Evolutionary conservation across 2,113 vertebrate species (phyloP), one percentile per base, ranked within the genome.

Genomic region (Podarcis cretensis): DNA sequence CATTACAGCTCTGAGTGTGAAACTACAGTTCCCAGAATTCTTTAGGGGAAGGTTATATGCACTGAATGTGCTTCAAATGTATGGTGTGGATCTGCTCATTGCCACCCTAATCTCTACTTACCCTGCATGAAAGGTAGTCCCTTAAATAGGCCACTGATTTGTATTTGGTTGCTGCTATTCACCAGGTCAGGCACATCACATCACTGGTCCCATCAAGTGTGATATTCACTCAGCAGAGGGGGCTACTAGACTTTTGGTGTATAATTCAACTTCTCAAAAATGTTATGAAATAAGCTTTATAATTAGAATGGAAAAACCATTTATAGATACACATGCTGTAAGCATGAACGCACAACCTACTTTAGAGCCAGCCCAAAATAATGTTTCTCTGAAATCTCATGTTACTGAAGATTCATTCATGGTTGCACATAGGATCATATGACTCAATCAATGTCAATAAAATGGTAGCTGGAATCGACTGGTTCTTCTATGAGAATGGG

Each of bases 401-500:
- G n/a, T 89, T 85, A 63, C 81, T 0, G 25, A 84, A 74, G 90
- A 93, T 32, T 89, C 90, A 76, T 69, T 91, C 84, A 86, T 0
- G 54, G 18, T 0, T 76, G 25, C 48, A 0, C 0, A 1, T 8
- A 74, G 86, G 90, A 89, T 87, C 94, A 90, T 63, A 2, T 80
- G 69, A 82, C 74, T 77, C 21, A 35, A 71, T 6, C 81, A 30
- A 40, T 0, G 37, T 48, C 88, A 1, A 43, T 0, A 3, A 84
- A 7, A 92, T 89, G 93, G 92, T 93, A 86, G 69, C 82, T 88
- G 88, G 16, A 80, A 89, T 57, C 32, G 37, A 32, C 48, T 3
- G 87, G 48, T 48, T 16, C 59, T 80, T 78, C 2, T 4, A 18
- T 8, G 63, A 5, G 59, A 83, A 9, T 27, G 54, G 13, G 40